Base-by-base conservation (phyloP, 2,888 invertebrate genomes). In the Neria commutata region DNA sequence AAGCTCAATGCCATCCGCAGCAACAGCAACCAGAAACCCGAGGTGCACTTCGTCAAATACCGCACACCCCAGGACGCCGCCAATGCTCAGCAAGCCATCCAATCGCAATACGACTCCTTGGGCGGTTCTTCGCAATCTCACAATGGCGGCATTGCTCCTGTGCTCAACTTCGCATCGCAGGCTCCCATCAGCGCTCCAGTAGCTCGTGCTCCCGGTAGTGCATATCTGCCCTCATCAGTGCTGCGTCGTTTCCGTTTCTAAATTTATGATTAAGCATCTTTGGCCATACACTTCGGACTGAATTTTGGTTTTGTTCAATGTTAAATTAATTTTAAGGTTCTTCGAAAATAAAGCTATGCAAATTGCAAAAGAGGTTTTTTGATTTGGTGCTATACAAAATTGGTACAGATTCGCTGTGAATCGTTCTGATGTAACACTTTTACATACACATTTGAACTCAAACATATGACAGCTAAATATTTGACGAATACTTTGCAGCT, bases 11-110 rank as follows among this genome's bases (percentile, higher is more conserved):
- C 70, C 17, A 56, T 62, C 24, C 71, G 71, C 58, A 69, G 66
- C 53, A 68, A 72, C 46, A 52, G 59, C 56, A 71, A 71, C 54
- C 68, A 71, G 60, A 74, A 71, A 49, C 79, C 79, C 37, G 79
- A 79, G 58, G 79, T 79, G 10, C 75, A 75, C 60, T 78, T 78
- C 58, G 72, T 79, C 60, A 79, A 79, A 66, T 79, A 79, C 64
- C 77, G 75, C 48, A 78, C 76, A 1, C 67, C 71, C 0, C 74
- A 76, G 61, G 78, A 78, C 67, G 78, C 77, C 54, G 64, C 66
- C 55, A 71, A 71, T 17, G 78, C 78, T 3, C 77, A 77, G 55
- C 68, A 68, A 3, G 65, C 72, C 14, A 78, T 78, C 46, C 76
- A 78, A 63, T 51, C 54, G 0, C 76, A 76, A 60, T 77, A 76